These are phyloP conservation scores for Alsophila aescularia DNA, from an alignment of 2,888 invertebrate species.

Conservation along the genomic window DNA sequence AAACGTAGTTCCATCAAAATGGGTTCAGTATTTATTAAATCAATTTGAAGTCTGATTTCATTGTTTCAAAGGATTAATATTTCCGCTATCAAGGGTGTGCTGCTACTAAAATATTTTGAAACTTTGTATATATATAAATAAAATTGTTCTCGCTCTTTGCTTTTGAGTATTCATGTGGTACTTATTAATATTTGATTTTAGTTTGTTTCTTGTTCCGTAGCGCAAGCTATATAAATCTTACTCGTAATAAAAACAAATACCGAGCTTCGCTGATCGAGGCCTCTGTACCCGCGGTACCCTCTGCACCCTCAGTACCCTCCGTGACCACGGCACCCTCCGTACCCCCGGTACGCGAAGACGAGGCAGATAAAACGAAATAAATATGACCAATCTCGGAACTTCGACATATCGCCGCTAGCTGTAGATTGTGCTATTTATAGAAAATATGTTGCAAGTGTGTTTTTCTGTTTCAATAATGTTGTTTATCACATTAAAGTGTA, in stretches of 20 bases:
- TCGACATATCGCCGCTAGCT: constrained; percentile 52
- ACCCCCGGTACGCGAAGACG: too few relatives aligned
- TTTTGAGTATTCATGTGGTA: constrained; percentile 16
- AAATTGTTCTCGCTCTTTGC: background rate
- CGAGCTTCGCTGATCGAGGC: too few relatives aligned
- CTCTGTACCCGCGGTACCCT: too few relatives aligned
- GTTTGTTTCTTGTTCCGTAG: constrained; percentile 70
- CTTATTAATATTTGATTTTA: constrained; percentile 23
- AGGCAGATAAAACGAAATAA: constrained; percentile 51
- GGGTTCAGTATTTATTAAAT: too few relatives aligned
- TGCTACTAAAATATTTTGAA: constrained; percentile 45
- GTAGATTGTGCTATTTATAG: constrained; percentile 68
- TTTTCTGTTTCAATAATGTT: constrained; percentile 64
- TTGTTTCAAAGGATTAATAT: too few relatives aligned
- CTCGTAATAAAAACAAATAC: constrained; percentile 78
- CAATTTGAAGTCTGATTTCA: too few relatives aligned
- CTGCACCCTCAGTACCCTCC: too few relatives aligned
- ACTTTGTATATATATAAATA: constrained; percentile 13
- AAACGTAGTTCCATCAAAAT: too few relatives aligned
- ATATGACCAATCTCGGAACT: constrained; percentile 40
- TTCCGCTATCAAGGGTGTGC: constrained; percentile 69
- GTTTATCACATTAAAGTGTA: constrained; percentile 73
- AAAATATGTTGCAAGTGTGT: constrained; percentile 62
- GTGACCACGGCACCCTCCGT: too few relatives aligned
- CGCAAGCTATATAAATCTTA: constrained; percentile 79